Percentiles rank a stretch among this genome's conserved stretches.
Conservation (phyloP, 2,888 invertebrate species). For the Leptinotarsa rubiginosa region DNA sequence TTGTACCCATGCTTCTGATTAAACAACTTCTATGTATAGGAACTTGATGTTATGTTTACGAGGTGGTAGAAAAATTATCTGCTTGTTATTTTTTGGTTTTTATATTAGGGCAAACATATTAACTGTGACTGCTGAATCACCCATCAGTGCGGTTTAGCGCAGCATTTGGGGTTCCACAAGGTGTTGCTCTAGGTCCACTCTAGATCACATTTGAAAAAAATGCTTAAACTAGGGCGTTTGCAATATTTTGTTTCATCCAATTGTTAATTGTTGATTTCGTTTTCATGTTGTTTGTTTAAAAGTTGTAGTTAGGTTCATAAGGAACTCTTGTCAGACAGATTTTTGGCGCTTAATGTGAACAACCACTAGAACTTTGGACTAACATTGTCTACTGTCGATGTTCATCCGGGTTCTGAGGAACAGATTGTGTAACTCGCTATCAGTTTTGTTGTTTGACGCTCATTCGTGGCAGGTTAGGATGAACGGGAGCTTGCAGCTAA, state of each 20-base stretch:
- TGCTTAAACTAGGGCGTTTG: conserved; percentile 19
- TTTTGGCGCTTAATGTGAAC: conserved; percentile 4
- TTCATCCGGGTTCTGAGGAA: not conserved
- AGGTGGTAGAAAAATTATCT: conserved; percentile 1
- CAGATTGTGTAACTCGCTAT: not conserved
- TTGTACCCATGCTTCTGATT: not conserved
- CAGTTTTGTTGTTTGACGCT: conserved; percentile 6
- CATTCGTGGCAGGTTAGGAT: not conserved
- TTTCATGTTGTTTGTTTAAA: conserved; percentile 22
- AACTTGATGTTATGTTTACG: not conserved
- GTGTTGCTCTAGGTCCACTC: not conserved
- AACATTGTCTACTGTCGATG: not conserved
- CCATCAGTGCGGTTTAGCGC: not conserved
- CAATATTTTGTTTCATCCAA: conserved; percentile 17
- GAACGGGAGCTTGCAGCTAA: not conserved
- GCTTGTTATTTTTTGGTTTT: not conserved
- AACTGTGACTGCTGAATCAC: not conserved
- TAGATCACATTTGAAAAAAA: not conserved
- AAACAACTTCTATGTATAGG: not conserved
- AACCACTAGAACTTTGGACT: conserved; percentile 1
- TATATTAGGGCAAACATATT: too few relatives aligned
- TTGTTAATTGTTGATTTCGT: conserved; percentile 26
- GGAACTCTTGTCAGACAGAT: conserved; percentile 13
- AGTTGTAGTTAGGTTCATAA: not conserved
- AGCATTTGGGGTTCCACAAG: conserved; percentile 2